A percentile compares a stretch with the other conserved stretches of the same genome.
Evolutionary conservation across 2,797 vertebrate genomes (phyloP).

Genomic region (Yasuhikotakia modesta): DNA sequence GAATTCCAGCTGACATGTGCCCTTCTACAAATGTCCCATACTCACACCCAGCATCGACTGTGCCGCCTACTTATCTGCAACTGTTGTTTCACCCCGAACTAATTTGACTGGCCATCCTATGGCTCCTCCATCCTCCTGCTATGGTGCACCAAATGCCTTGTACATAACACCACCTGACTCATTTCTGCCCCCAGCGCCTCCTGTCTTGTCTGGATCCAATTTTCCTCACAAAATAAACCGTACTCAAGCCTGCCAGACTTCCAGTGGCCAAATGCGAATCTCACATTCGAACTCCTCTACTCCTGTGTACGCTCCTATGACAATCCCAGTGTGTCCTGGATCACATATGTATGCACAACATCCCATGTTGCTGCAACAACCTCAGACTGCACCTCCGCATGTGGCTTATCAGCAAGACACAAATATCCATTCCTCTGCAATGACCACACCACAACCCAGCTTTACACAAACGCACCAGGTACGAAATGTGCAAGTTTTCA

Average conservation of each 20-base stretch:
- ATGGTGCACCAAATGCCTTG: neutral
- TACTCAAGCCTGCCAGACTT: neutral
- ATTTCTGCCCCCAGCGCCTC: neutral
- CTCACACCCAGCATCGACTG: no score
- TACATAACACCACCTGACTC: neutral
- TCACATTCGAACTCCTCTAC: neutral
- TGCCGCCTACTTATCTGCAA: no score
- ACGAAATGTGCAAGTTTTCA: neutral
- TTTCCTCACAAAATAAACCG: neutral
- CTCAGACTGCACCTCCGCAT: neutral
- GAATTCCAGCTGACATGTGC: neutral
- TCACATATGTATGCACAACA: neutral
- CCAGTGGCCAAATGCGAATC: neutral
- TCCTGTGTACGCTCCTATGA: neutral
- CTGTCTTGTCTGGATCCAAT: neutral
- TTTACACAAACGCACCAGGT: neutral
- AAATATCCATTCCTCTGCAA: neutral
- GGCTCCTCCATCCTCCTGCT: neutral
- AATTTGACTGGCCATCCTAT: neutral
- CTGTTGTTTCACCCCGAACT: neutral
- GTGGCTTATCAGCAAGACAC: neutral
- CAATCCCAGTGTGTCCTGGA: neutral
- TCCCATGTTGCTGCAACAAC: neutral
- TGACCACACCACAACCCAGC: neutral
- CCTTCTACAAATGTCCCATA: neutral